Percentiles rank a stretch among this genome's conserved stretches.
Conservation (phyloP, 2,113 vertebrate genomes). For the Probosciger aterrimus region DNA sequence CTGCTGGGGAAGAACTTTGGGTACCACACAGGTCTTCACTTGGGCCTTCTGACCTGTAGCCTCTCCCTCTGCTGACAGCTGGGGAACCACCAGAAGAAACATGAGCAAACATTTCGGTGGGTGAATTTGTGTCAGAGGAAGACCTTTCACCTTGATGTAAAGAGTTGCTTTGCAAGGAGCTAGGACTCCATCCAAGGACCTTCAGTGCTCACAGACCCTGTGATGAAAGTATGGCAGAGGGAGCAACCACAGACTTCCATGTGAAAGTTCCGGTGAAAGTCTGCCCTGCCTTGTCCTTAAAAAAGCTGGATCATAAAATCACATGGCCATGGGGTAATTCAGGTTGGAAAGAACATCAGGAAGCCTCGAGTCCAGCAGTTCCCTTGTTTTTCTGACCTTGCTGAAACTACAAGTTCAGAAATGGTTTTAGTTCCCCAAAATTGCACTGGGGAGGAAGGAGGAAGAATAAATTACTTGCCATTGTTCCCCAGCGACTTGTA, state of each 20-base stretch:
- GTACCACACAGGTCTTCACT: not conserved
- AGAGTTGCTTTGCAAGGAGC: not conserved
- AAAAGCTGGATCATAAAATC: not conserved
- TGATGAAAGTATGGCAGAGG: not conserved
- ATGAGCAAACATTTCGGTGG: not conserved
- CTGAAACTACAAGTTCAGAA: not conserved
- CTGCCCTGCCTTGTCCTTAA: not conserved
- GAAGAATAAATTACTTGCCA: not conserved
- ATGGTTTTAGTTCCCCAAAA: not conserved
- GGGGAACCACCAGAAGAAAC: not conserved
- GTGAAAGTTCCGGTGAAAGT: not conserved
- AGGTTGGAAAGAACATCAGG: not conserved
- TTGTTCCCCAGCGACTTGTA: not conserved
- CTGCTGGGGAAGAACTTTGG: not conserved
- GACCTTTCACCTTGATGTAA: not conserved
- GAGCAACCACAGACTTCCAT: not conserved
- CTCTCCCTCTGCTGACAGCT: not conserved
- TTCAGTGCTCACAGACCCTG: not conserved
- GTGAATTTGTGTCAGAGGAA: not conserved
- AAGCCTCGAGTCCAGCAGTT: not conserved
- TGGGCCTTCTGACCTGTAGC: not conserved
- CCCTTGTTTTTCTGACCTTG: not conserved
- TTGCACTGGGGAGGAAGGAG: not conserved
- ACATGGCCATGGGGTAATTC: not conserved
- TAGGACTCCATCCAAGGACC: not conserved